Percentiles rank a stretch among this genome's conserved stretches.
Evolutionary conservation across 2,888 invertebrate genomes (phyloP).

Genomic region (Eupithecia pulchellata): DNA sequence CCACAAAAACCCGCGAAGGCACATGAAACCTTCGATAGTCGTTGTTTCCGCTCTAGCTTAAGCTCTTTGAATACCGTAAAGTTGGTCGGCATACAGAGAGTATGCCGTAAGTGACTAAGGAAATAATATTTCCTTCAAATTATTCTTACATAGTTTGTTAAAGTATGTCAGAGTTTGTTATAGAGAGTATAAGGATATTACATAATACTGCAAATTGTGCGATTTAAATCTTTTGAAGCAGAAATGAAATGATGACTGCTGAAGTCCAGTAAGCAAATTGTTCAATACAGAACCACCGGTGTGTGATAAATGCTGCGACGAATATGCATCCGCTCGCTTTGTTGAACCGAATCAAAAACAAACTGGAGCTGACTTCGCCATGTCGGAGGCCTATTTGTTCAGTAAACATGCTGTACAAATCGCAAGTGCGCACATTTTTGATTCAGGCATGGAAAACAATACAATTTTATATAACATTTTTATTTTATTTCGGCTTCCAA

Average conservation of each 20-base stretch:
- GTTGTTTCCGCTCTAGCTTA: too few relatives aligned
- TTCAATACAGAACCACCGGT: slow-evolving; percentile 54
- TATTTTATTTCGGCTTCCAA: neutral
- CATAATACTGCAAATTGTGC: neutral
- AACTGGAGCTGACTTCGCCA: slow-evolving; percentile 60
- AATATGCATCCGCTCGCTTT: slow-evolving; percentile 64
- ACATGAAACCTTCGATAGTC: too few relatives aligned
- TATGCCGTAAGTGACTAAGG: too few relatives aligned
- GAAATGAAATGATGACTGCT: neutral
- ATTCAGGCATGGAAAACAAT: slow-evolving; percentile 23
- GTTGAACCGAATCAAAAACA: slow-evolving; percentile 74
- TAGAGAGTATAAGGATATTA: neutral
- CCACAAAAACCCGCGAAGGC: too few relatives aligned
- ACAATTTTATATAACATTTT: slow-evolving; percentile 11
- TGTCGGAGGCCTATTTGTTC: slow-evolving; percentile 47
- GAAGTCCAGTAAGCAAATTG: slow-evolving; percentile 19
- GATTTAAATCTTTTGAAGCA: neutral
- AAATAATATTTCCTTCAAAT: neutral
- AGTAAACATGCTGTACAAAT: slow-evolving; percentile 35
- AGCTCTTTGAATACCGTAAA: too few relatives aligned
- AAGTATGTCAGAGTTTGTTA: neutral
- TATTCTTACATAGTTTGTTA: neutral
- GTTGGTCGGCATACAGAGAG: too few relatives aligned
- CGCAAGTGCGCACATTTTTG: slow-evolving; percentile 32
- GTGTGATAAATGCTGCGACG: slow-evolving; percentile 69